Conservation (phyloP, 2,797 vertebrate species). For the Pygocentrus nattereri region DNA sequence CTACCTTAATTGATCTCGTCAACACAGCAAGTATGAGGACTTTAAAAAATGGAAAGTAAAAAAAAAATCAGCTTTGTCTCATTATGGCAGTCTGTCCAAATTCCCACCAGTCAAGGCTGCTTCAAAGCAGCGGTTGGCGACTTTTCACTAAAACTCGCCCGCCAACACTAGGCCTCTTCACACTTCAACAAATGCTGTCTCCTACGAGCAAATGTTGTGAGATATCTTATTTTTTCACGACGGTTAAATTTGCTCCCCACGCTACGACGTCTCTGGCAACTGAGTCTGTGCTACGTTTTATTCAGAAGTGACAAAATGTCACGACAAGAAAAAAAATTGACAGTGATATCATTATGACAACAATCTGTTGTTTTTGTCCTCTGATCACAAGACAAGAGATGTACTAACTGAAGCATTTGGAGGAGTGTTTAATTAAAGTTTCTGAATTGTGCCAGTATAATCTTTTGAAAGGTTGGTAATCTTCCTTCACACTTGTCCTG, state of each 20-base stretch:
- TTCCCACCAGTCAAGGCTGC: conserved; percentile 1
- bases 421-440: conserved; percentile 11
- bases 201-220: conserved; percentile 37
- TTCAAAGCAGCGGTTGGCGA: conserved; percentile 21
- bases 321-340: not conserved
- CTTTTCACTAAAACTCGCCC: not conserved
- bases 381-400: conserved; percentile 6
- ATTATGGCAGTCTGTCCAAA: not conserved
- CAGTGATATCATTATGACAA: conserved; percentile 4
- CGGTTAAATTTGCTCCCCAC: not conserved
- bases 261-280: not conserved
- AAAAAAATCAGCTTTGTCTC: not conserved
- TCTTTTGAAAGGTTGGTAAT: not conserved
- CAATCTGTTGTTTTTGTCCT: conserved; percentile 4
- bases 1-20: conserved; percentile 17
- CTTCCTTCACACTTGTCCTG: not conserved
- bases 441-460: not conserved
- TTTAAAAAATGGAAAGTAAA: not conserved
- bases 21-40: conserved; percentile 3
- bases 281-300: not conserved
- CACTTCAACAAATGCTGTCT: conserved; percentile 44
- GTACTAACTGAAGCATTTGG: not conserved
- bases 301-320: conserved; percentile 32
- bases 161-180: conserved; percentile 29
- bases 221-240: not conserved